These are phyloP conservation scores for Rosalia funebris DNA, from an alignment of 2,888 invertebrate genomes.

Conservation along the genomic window DNA sequence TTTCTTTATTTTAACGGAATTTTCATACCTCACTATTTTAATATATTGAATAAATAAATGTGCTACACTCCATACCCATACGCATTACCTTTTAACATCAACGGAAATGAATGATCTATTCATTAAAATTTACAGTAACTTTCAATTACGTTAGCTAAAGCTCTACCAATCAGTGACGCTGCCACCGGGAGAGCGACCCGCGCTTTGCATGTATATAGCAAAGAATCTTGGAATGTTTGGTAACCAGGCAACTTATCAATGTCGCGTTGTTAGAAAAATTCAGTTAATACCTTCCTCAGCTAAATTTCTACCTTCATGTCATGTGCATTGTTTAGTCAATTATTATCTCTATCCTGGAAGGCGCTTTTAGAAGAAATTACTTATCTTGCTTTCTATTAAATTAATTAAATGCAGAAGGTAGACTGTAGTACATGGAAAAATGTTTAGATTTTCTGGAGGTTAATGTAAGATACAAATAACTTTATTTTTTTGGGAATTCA, in stretches of 20 bases:
- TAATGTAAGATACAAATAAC: too few species aligned
- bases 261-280: conserved; percentile 34
- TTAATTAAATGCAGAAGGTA: too few species aligned
- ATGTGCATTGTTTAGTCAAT: conserved; percentile 35
- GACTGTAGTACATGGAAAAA: too few species aligned
- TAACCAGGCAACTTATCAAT: conserved; percentile 36
- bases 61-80: too few species aligned
- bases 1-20: too few species aligned
- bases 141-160: background rate
- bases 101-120: background rate
- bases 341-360: conserved; percentile 13
- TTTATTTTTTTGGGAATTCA: too few species aligned
- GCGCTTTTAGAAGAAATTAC: background rate
- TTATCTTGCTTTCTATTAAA: too few species aligned
- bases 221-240: conserved; percentile 29
- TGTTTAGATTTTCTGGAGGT: too few species aligned
- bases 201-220: conserved; percentile 33
- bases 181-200: background rate
- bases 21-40: too few species aligned
- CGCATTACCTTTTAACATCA: too few species aligned
- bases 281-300: conserved; percentile 34
- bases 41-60: too few species aligned
- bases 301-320: conserved; percentile 33
- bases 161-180: conserved; percentile 8
- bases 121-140: background rate